Percentiles rank a stretch among this genome's conserved stretches.
Evolutionary conservation across 2,888 invertebrate species (phyloP).

Genomic region (Leptogaster cylindrica): DNA sequence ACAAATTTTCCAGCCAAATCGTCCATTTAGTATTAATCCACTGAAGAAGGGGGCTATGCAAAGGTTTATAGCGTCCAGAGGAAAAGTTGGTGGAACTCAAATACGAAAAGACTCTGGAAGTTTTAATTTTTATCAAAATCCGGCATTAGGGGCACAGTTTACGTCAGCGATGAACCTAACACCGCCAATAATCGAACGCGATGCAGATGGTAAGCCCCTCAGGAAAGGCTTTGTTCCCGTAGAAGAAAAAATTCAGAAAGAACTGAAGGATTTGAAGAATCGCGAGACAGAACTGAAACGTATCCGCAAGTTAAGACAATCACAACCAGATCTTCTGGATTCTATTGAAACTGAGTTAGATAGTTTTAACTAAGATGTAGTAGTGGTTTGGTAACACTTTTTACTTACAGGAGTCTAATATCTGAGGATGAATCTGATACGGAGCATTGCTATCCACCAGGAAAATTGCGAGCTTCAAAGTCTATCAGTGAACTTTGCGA

Average conservation of each 20-base stretch:
- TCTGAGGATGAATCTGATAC: constrained; percentile 69
- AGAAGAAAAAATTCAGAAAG: constrained; percentile 87
- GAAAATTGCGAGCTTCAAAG: constrained; percentile 69
- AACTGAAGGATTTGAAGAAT: constrained; percentile 82
- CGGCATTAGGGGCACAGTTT: constrained; percentile 50
- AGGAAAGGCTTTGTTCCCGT: constrained; percentile 83
- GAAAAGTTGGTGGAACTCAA: constrained; percentile 67
- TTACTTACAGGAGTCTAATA: constrained; percentile 53
- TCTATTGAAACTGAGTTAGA: constrained; percentile 67
- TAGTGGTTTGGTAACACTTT: background rate
- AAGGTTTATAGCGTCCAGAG: constrained; percentile 80
- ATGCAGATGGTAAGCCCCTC: constrained; percentile 69
- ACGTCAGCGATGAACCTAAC: constrained; percentile 56
- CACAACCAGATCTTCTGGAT: constrained; percentile 70
- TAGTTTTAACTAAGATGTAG: background rate
- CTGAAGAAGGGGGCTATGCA: constrained; percentile 84
- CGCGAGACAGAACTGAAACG: constrained; percentile 81
- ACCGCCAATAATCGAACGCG: constrained; percentile 64
- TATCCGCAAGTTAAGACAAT: constrained; percentile 69
- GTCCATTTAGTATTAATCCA: constrained; percentile 70
- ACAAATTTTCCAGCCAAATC: constrained; percentile 55
- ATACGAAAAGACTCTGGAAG: constrained; percentile 20
- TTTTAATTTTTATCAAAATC: too few relatives aligned
- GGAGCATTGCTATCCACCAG: constrained; percentile 68
- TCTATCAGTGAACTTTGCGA: constrained; percentile 74